Evolutionary conservation across 2,797 vertebrate genomes (phyloP).

Genomic region (Poeciliopsis turneri): DNA sequence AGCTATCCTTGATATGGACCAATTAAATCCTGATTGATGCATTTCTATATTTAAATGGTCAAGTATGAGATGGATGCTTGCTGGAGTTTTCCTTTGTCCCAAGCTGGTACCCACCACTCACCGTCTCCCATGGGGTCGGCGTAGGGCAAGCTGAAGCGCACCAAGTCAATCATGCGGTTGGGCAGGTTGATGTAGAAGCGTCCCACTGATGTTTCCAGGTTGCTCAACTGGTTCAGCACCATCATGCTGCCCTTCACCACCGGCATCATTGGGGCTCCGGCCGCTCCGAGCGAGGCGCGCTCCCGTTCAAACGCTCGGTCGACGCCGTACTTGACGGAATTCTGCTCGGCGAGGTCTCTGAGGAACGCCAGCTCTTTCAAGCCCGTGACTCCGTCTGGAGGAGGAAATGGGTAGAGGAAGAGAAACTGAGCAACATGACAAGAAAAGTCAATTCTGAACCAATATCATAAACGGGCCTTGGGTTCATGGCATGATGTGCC

Average conservation of each 20-base stretch:
- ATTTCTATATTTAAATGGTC: neutral
- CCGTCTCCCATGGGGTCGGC: slow-evolving; percentile 96
- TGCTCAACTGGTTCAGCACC: slow-evolving; percentile 98
- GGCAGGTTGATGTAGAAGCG: slow-evolving; percentile 98
- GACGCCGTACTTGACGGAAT: slow-evolving; percentile 90
- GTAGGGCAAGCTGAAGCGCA: slow-evolving; percentile 94
- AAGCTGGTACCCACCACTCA: slow-evolving; percentile 56
- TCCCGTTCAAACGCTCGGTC: slow-evolving; percentile 83
- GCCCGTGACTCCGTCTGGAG: slow-evolving; percentile 92
- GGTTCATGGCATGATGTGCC: slow-evolving; percentile 13
- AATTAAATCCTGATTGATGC: neutral
- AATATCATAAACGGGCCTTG: slow-evolving; percentile 27
- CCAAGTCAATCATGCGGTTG: slow-evolving; percentile 97
- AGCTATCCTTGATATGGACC: neutral
- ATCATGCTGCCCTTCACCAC: slow-evolving; percentile 98
- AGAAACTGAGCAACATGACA: neutral
- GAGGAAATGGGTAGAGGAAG: neutral
- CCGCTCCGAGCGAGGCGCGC: slow-evolving; percentile 59
- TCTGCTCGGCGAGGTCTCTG: slow-evolving; percentile 95
- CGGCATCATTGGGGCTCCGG: slow-evolving; percentile 72
- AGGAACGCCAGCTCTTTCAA: slow-evolving; percentile 97
- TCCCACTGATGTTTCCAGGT: slow-evolving; percentile 95
- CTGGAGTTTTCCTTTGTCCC: neutral
- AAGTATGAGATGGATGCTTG: neutral
- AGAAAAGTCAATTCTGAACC: slow-evolving; percentile 6